Evolutionary conservation across 2,797 vertebrate species (phyloP), one percentile per base, ranked within the genome.

Genomic region (Microctenopoma steveboyesi): DNA sequence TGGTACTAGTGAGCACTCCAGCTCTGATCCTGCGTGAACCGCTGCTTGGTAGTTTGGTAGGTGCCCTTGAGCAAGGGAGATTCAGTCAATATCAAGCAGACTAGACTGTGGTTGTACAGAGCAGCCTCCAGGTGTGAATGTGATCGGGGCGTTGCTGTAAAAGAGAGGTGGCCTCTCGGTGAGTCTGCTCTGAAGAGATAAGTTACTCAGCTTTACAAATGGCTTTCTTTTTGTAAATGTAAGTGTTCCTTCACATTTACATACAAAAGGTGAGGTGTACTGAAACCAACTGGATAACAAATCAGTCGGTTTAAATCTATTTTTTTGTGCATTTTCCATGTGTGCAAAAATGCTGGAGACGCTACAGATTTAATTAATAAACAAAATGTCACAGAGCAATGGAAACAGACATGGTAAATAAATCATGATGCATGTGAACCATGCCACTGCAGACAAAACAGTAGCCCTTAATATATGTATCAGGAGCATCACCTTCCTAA

Each of bases 1-100:
- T 15, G 0, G 30, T 39, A 15, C 53, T 15, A 12, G 15, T 49
- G 13, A n/a, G 12, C 3, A 9, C 14, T 3, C 14, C 27, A 13
- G 1, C 50, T 40, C 28, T 11, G 0, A 30, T 10, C 27, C 2
- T 30, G 42, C 5, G 1, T 10, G 35, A 49, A 43, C 43, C n/a
- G 0, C 0, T 9, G 9, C 16, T 6, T 8, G 4, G 12, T 45
- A 48, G 55, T 14, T 15, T 0, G 45, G 16, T 0, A 3, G 40
- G 5, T 42, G 13, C n/a, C 28, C 30, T 30, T 9, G 30, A 42
- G 40, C 40, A 42, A 42, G 40, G 5, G 13, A 5, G 43, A n/a
- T 2, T 7, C 8, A 5, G 5, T 45, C 16, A 45, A 16, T n/a
- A 16, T 45, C 43, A 16, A 45, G 43, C 43, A n/a, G 43, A 12